A percentile compares a stretch with the other conserved stretches of the same genome.
phyloP scores from a whole-genome alignment of 2,113 vertebrate species.

The Trematocara unimaculatum region DNA sequence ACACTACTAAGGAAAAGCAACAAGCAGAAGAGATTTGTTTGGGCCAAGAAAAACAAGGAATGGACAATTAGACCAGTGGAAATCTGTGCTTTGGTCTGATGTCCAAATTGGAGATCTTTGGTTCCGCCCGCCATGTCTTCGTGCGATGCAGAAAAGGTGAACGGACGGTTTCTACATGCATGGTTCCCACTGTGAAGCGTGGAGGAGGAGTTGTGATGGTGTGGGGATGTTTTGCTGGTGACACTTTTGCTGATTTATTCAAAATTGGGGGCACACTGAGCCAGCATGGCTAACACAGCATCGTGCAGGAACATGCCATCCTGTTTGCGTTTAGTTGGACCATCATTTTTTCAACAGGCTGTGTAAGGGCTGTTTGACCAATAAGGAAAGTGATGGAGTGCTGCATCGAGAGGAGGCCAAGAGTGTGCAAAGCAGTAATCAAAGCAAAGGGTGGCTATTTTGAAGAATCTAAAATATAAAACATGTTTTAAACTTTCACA shows the following conservation, averaged over 20 bases:
- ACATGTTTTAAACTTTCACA: background rate
- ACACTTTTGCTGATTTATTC: background rate
- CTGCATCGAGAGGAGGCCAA: background rate
- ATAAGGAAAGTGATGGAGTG: background rate
- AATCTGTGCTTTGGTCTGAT: background rate
- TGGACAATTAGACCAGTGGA: background rate
- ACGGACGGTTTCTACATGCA: background rate
- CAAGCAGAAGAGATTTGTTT: background rate
- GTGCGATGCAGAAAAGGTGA: background rate
- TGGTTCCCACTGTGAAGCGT: background rate
- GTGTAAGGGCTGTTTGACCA: background rate
- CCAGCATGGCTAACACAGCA: background rate
- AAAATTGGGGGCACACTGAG: background rate
- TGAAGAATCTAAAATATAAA: background rate
- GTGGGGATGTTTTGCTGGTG: background rate
- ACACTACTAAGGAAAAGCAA: background rate
- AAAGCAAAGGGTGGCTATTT: background rate
- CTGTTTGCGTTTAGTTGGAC: background rate
- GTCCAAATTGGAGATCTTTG: background rate
- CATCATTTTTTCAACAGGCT: background rate
- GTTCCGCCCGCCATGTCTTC: background rate
- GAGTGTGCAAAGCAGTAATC: background rate
- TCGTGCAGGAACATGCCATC: background rate
- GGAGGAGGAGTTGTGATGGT: background rate
- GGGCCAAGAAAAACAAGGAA: background rate